Conservation (phyloP, 1,140 invertebrate genomes). For the Ylistrum balloti region DNA sequence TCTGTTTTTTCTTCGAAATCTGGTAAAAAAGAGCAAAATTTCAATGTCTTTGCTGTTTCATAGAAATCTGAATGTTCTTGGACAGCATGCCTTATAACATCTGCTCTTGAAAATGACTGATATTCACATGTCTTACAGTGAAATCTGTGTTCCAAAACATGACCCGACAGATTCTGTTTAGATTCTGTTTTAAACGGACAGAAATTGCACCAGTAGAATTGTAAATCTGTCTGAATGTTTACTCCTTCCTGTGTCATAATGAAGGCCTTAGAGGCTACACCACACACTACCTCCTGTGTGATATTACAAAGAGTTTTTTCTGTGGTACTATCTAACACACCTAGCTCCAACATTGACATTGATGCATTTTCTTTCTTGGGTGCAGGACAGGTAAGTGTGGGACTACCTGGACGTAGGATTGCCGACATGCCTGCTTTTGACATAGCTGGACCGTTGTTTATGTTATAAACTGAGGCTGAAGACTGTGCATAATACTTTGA, state of each 20-base stretch:
- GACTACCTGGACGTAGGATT: conserved; percentile 69
- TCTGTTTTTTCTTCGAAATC: conserved; percentile 65
- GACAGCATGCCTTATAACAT: conserved; percentile 73
- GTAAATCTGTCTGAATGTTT: conserved; percentile 69
- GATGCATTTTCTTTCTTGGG: conserved; percentile 68
- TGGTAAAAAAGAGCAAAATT: conserved; percentile 73
- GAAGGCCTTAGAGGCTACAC: conserved; percentile 69
- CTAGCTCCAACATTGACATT: conserved; percentile 73
- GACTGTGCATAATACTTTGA: conserved; percentile 42
- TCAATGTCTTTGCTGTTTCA: conserved; percentile 67
- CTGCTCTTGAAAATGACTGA: conserved; percentile 77
- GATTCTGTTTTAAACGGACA: conserved; percentile 72
- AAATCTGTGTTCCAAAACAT: conserved; percentile 77
- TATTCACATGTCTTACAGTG: conserved; percentile 75
- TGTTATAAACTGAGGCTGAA: conserved; percentile 48
- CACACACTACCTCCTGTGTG: conserved; percentile 76
- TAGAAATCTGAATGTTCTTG: conserved; percentile 69
- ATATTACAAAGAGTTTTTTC: conserved; percentile 66
- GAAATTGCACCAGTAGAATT: conserved; percentile 79
- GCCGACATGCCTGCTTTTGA: conserved; percentile 25
- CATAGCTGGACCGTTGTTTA: neutral
- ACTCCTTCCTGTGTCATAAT: conserved; percentile 63
- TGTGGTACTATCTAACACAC: conserved; percentile 60
- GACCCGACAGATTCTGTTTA: conserved; percentile 70
- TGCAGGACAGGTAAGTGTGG: conserved; percentile 65